Evolutionary conservation across 2,888 invertebrate genomes (phyloP), one percentile per base, ranked within the genome.

Genomic region (Acleris sparsana): DNA sequence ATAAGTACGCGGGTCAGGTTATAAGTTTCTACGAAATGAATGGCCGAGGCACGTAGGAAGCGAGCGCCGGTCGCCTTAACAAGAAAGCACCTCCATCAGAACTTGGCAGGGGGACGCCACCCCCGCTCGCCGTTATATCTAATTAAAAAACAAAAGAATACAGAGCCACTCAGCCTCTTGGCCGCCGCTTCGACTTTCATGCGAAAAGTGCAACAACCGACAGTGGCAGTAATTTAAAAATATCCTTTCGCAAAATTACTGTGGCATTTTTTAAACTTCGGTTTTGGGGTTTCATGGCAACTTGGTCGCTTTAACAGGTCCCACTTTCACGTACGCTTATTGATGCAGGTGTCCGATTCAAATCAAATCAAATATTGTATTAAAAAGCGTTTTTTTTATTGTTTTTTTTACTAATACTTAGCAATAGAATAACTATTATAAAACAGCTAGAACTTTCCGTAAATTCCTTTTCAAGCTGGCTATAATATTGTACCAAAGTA

Each of bases 91-190:
- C 91, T 88, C 90, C 90, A 86, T 87, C 82, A 80, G 85, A 85
- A 85, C 84, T 87, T 83, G 83, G 82, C 82, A 77, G 84, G 84
- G 83, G 85, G 81, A 73, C 72, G 80, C 78, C 86, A 78, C 86
- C 88, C 88, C 79, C 84, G 77, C 80, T 79, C 83, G 81, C 84
- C 77, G 80, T 85, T 87, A 84, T 90, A 66, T 92, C 92, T 92
- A 92, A 92, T 92, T 92, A 92, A 92, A 92, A 92, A 92, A 92
- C 90, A 92, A 92, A 92, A 90, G 91, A 91, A 92, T 87, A 92
- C 89, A 89, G 81, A 84, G 85, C 88, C 86, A 87, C 89, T 89
- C 90, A 87, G 88, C 88, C 88, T 88, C 88, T 86, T 85, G 80
- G 85, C 80, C 73, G 74, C 82, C 76, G 78, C 81, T 85, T 86